Conservation (phyloP, 2,888 invertebrate species). For the Lasiommata megera region DNA sequence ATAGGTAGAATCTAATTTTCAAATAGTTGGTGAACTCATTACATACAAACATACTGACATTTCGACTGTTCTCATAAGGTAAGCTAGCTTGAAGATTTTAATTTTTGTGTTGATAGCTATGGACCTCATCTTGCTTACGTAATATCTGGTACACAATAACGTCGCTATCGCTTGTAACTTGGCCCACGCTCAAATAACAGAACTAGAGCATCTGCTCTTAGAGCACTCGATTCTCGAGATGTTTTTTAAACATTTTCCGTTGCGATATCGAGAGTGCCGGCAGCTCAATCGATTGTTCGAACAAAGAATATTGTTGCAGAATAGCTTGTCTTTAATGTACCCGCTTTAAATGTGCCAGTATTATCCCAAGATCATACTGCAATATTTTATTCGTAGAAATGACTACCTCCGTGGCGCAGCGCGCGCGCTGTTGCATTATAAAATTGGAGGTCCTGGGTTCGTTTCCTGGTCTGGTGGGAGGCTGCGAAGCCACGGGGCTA, state of each 20-base stretch:
- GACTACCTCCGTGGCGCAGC: no score
- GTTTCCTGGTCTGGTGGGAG: no score
- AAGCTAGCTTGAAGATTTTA: no score
- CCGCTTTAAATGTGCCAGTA: background rate
- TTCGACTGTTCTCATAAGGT: no score
- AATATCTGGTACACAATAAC: background rate
- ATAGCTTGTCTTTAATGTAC: constrained; percentile 21
- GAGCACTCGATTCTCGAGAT: constrained; percentile 42
- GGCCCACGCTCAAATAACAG: constrained; percentile 36
- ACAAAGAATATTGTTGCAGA: constrained; percentile 33
- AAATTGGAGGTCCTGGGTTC: no score
- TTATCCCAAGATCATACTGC: background rate
- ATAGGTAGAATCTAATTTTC: no score
- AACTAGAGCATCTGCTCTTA: constrained; percentile 43
- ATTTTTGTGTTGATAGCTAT: no score
- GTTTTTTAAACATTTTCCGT: constrained; percentile 56
- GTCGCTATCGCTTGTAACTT: constrained; percentile 3
- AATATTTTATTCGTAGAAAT: background rate
- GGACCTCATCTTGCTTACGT: background rate
- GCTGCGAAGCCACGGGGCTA: no score
- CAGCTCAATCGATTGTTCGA: constrained; percentile 47
- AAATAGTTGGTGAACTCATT: no score
- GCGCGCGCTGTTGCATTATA: no score
- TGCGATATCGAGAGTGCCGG: constrained; percentile 45
- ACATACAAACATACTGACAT: no score